Conservation (phyloP, 2,888 invertebrate species). For the Rosalia funebris region DNA sequence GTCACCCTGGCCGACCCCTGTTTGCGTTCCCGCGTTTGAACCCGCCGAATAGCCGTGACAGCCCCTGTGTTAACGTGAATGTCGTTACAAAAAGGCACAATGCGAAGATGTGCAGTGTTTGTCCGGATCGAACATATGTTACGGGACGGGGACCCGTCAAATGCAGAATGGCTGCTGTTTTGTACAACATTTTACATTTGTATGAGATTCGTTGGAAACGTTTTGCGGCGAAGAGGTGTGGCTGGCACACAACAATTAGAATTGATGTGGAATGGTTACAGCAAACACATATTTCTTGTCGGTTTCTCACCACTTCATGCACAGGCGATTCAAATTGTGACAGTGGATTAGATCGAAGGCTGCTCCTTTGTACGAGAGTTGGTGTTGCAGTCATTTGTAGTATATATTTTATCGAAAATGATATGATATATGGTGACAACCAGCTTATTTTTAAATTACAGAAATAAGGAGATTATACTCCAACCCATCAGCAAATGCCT, state of each 20-base stretch:
- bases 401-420: no score
- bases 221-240: conserved; percentile 36
- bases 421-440: no score
- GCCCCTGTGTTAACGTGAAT: conserved; percentile 57
- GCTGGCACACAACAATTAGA: conserved; percentile 17
- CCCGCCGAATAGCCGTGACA: conserved; percentile 55
- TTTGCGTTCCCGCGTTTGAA: conserved; percentile 46
- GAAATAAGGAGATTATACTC: no score
- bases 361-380: no score
- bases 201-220: conserved; percentile 37
- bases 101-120: conserved; percentile 59
- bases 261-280: conserved; percentile 7
- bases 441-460: no score
- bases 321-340: no score
- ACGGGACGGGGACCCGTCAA: conserved; percentile 46
- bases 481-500: no score
- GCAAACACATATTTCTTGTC: neutral
- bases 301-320: neutral
- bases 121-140: conserved; percentile 55
- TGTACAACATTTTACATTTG: conserved; percentile 40
- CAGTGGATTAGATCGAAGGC: no score
- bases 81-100: conserved; percentile 58
- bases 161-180: conserved; percentile 43
- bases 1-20: conserved; percentile 39
- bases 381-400: no score